These are phyloP conservation scores for Cassiopea andromeda DNA, from an alignment of 30 jellyfish, hydroid and myxozoan genomes.

Conservation along the genomic window DNA sequence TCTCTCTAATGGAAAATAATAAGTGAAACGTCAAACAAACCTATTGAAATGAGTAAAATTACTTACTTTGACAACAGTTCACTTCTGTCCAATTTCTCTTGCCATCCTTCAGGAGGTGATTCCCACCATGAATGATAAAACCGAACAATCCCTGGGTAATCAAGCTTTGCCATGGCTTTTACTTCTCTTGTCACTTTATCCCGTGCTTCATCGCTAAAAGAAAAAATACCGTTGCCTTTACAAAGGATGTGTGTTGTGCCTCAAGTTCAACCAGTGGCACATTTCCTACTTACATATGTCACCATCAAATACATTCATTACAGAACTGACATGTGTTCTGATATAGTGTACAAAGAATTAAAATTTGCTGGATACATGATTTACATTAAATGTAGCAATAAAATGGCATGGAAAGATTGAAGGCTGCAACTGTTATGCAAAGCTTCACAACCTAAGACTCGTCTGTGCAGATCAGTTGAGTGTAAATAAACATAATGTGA, in stretches of 20 bases:
- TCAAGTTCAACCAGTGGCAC: neutral
- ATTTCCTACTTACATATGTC: neutral
- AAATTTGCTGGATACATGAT: too few relatives aligned
- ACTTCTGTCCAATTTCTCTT: slow-evolving; percentile 62
- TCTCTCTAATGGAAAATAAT: too few relatives aligned
- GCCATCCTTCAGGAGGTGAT: slow-evolving; percentile 96
- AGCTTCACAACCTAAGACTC: too few relatives aligned
- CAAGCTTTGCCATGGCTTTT: slow-evolving; percentile 97
- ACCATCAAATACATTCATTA: too few relatives aligned
- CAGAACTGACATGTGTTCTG: too few relatives aligned
- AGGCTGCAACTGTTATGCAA: too few relatives aligned
- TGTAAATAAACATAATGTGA: too few relatives aligned
- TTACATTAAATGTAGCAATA: too few relatives aligned
- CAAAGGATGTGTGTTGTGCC: neutral
- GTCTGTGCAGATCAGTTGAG: too few relatives aligned
- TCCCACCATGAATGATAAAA: slow-evolving; percentile 99
- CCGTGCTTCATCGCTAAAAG: slow-evolving; percentile 86
- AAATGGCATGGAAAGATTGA: too few relatives aligned
- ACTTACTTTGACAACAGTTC: slow-evolving; percentile 57
- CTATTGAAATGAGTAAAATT: neutral
- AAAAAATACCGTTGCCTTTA: neutral
- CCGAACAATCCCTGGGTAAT: slow-evolving; percentile 98
- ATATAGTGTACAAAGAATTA: too few relatives aligned
- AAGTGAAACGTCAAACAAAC: neutral
- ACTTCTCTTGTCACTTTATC: slow-evolving; percentile 98